Evolutionary conservation across 2,113 vertebrate species (phyloP), one percentile per base, ranked within the genome.

Genomic region (Xenopus laevis): DNA sequence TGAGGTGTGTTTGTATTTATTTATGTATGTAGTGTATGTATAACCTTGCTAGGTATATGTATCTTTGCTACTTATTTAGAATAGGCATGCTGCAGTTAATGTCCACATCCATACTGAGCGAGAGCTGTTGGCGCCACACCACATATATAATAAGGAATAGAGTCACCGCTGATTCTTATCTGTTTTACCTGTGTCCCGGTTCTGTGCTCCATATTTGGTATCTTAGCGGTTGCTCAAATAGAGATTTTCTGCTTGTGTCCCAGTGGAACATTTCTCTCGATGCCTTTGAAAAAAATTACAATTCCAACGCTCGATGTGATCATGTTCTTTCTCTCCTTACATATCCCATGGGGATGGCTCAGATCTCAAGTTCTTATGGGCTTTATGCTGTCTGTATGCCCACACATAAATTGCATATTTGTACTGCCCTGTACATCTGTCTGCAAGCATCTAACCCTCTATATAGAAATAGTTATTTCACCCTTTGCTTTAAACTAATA

Each of bases 281-380:
- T 66, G 59, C 72, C 53, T 67, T 33, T 4, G 45, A 50, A 66
- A 75, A 40, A 46, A 75, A 69, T 69, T 62, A 63, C 58, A 64
- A 69, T 76, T 69, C 66, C 27, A 44, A 57, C 69, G 68, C 59
- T 64, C 65, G 13, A 11, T 52, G 73, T 46, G 65, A 55, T 68
- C 27, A 44, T 69, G 59, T 76, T 53, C 30, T n/a, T 50, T 69
- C 58, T 55, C 73, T 76, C 11, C 58, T 61, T 47, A 61, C 73
- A 45, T 17, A 11, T 68, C 66, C 65, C 73, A 30, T 20, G 66
- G 68, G 73, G 59, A 76, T 60, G 10, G 21, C 58, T 60, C 18
- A 23, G 21, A 60, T 45, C 62, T 53, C 27, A 47, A 74, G 45
- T 47, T 76, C 73, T 69, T 27, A 50, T 57, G 21, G 52, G 50